Evolutionary conservation across 2,888 invertebrate genomes (phyloP).

Genomic region (Cheilosia soror): DNA sequence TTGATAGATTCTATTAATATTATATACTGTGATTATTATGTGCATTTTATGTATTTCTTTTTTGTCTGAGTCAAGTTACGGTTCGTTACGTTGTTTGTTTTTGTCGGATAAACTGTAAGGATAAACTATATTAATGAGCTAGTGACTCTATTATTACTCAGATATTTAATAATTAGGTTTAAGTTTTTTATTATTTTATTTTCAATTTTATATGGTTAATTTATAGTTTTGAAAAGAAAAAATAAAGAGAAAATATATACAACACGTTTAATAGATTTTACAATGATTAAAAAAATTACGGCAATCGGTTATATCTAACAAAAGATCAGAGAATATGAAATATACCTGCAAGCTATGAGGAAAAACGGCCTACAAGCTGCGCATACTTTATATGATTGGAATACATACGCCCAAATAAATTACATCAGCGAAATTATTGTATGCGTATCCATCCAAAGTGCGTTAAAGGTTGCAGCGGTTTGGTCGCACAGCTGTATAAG

Average conservation of each 20-base stretch:
- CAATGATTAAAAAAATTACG: too few species aligned
- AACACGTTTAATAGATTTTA: not conserved
- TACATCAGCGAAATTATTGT: too few species aligned
- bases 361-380: too few species aligned
- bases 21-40: constrained; percentile 69
- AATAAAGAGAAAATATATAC: constrained; percentile 24
- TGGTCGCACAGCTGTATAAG: too few species aligned
- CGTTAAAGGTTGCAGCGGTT: too few species aligned
- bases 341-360: too few species aligned
- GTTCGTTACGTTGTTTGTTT: constrained; percentile 23
- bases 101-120: not conserved
- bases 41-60: constrained; percentile 40
- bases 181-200: constrained; percentile 31
- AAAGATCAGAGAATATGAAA: too few species aligned
- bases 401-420: too few species aligned
- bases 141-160: constrained; percentile 26
- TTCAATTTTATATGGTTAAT: constrained; percentile 56
- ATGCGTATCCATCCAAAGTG: too few species aligned
- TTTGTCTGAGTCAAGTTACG: constrained; percentile 16
- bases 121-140: constrained; percentile 6
- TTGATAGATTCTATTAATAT: constrained; percentile 41
- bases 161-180: constrained; percentile 11
- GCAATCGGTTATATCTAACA: too few species aligned
- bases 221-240: constrained; percentile 48
- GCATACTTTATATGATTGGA: too few species aligned